Conservation (phyloP, 2,797 vertebrate species). For the Capromys pilorides region DNA sequence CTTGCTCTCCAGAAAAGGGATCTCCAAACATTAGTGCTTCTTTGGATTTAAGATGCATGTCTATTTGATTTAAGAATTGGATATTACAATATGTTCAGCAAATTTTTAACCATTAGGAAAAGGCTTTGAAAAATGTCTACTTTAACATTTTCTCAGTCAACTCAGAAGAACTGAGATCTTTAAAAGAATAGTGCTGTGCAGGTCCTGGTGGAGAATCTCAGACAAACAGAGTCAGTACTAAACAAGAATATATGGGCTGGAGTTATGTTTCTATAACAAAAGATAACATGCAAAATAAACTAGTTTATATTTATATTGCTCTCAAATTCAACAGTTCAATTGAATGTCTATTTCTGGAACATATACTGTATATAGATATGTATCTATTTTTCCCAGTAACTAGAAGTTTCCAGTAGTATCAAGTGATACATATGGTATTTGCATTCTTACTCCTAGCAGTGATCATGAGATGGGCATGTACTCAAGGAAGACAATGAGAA, state of each 20-base stretch:
- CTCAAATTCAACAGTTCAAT: background rate
- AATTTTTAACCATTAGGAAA: constrained; percentile 14
- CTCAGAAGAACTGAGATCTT: background rate
- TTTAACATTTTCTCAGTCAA: background rate
- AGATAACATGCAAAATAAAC: background rate
- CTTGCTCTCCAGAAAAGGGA: background rate
- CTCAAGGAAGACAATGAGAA: background rate
- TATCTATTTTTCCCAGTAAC: background rate
- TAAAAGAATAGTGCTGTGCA: background rate
- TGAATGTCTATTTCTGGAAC: constrained; percentile 18
- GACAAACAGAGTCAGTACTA: background rate
- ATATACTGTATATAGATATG: background rate
- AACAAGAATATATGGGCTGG: background rate
- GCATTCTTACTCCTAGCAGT: background rate
- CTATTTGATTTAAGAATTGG: background rate
- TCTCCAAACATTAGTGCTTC: background rate
- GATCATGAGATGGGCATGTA: background rate
- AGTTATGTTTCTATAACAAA: background rate
- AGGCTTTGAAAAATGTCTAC: background rate
- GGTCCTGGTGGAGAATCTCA: background rate
- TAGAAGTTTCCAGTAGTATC: background rate
- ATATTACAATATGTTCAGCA: background rate
- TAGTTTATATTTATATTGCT: background rate
- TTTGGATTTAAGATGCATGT: background rate
- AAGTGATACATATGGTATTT: background rate